These are phyloP conservation scores for Rhineura floridana DNA, from an alignment of 2,113 vertebrate genomes.

Conservation along the genomic window DNA sequence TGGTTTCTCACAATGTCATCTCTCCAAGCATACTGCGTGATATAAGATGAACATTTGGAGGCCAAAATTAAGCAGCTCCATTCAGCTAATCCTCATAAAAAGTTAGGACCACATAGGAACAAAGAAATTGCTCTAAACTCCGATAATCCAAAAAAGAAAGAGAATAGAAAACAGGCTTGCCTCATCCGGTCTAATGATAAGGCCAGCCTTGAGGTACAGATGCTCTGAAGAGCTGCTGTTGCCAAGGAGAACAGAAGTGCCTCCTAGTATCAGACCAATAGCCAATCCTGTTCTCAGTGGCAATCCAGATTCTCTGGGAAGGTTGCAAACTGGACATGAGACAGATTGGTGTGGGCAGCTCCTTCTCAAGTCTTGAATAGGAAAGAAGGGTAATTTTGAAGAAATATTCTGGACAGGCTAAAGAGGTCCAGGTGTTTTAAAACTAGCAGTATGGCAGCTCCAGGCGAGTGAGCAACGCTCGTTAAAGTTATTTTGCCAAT, in stretches of 20 bases:
- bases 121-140: not conserved
- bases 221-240: not conserved
- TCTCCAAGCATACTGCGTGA: not conserved
- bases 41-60: not conserved
- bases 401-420: not conserved
- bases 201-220: not conserved
- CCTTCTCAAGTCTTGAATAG: not conserved
- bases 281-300: too few relatives aligned
- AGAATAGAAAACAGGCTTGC: not conserved
- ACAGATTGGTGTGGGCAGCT: not conserved
- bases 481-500: not conserved
- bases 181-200: not conserved
- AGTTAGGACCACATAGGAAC: not conserved
- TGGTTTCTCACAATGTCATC: slow-evolving; percentile 21
- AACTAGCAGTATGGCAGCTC: not conserved
- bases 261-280: too few relatives aligned
- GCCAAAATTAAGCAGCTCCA: not conserved
- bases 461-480: not conserved
- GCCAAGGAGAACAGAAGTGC: not conserved
- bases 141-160: not conserved
- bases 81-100: not conserved
- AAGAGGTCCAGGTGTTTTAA: not conserved
- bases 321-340: not conserved
- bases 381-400: not conserved
- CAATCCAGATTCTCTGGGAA: too few relatives aligned